Base-by-base conservation (phyloP, 1,140 invertebrate genomes). In the Cataglyphis hispanica region DNA sequence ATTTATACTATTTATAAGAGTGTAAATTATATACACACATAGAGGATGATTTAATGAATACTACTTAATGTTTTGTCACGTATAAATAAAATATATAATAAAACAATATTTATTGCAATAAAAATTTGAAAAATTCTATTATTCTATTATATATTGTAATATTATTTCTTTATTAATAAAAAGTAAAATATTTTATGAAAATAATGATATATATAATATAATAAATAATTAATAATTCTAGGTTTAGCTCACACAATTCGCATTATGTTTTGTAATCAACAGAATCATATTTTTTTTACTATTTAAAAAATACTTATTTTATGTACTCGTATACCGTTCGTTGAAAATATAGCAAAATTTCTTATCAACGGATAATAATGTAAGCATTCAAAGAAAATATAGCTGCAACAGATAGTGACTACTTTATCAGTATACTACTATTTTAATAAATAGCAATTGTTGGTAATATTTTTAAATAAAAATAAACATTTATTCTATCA, bases 21-120 rank as follows among this genome's bases (percentile, higher is more conserved):
- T 86, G 40, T 89, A 78, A 77, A 88, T 87, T 64, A 25, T 89
- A 50, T 86, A 77, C 72, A 56, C 83, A 77, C 72, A 77, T 22
- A 72, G 13, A 40, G 56, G 70, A 10, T 6, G 13, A n/a, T 66
- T 60, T 11, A 67, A 88, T 85, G n/a, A 58, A 56, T 63, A 31
- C 8, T 63, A 31, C 8, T 69, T 80, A 60, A 67, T 83, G 84
- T 67, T 86, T 89, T 86, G 58, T 83, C 46, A 88, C 46, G 76
- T 27, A 5, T 50, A 50, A 50, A 50, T 50, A 50, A 50, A 19
- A 16, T 50, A 50, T 50, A 56, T 85, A 60, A 88, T 85, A 88
- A 85, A 85, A 22, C 4, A 7, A 37, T 64, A 0, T 74, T 56
- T 46, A 13, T 85, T 40, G 19, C 19, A 40, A 56, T 56, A 70